A percentile compares a stretch with the other conserved stretches of the same genome.
phyloP scores from a whole-genome alignment of 2,888 invertebrate species.

The Leptinotarsa tumamoca region DNA sequence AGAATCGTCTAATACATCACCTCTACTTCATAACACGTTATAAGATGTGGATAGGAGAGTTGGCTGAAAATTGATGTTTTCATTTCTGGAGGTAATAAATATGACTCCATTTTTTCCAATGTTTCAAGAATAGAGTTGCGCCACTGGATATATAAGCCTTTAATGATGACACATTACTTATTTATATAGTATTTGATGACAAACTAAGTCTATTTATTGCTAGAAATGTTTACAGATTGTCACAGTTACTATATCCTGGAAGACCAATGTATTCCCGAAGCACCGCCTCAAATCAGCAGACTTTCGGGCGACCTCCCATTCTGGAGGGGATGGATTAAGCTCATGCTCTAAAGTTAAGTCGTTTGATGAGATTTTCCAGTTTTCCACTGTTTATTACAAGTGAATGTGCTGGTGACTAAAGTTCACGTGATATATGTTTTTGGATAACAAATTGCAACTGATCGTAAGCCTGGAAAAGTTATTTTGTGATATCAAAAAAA shows the following conservation, averaged over 20 bases:
- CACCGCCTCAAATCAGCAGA: conserved; percentile 50
- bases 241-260: conserved; percentile 58
- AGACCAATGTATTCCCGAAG: conserved; percentile 50
- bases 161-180: conserved; percentile 64
- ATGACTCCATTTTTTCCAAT: neutral
- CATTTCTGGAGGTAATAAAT: neutral
- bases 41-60: too few species aligned
- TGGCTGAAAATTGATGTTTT: too few species aligned
- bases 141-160: conserved; percentile 56
- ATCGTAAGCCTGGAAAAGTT: neutral
- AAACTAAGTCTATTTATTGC: conserved; percentile 61
- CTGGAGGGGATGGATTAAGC: conserved; percentile 19
- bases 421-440: conserved; percentile 3
- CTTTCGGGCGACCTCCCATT: conserved; percentile 48
- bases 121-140: neutral
- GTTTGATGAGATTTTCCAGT: conserved; percentile 30
- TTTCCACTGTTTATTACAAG: conserved; percentile 12
- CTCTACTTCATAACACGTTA: too few species aligned
- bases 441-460: neutral
- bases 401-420: neutral
- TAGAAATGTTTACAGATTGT: conserved; percentile 64
- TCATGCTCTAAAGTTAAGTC: conserved; percentile 28
- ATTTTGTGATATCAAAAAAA: neutral
- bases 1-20: too few species aligned
- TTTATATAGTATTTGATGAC: conserved; percentile 60